A percentile compares a stretch with the other conserved stretches of the same genome.
These are phyloP conservation scores for Oryzias woworae DNA, from an alignment of 2,113 vertebrate genomes.

Conservation along the genomic window DNA sequence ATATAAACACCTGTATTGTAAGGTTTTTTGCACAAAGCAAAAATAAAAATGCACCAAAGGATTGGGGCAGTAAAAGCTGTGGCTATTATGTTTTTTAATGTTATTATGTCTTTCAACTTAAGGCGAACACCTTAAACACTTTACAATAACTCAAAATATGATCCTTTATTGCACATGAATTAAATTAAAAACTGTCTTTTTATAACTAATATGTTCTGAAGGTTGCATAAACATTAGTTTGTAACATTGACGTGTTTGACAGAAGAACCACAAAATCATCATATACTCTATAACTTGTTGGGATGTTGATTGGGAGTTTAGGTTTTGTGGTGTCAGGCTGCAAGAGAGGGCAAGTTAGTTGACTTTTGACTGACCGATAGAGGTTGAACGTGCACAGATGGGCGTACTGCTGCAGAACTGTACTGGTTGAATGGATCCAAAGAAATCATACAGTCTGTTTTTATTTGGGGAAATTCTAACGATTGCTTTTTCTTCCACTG, in stretches of 20 bases:
- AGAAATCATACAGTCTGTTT: too few relatives aligned
- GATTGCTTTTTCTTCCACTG: too few relatives aligned
- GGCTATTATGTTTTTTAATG: conserved; percentile 17
- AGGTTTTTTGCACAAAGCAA: neutral
- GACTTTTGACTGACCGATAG: conserved; percentile 62
- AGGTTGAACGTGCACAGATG: conserved; percentile 58
- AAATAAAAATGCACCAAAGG: conserved; percentile 9
- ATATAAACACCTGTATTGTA: too few relatives aligned
- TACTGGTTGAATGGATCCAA: too few relatives aligned
- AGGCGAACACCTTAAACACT: conserved; percentile 4
- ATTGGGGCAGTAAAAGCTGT: conserved; percentile 14
- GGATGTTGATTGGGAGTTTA: conserved; percentile 22
- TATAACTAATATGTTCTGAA: too few relatives aligned
- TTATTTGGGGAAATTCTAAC: too few relatives aligned
- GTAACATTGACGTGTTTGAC: neutral
- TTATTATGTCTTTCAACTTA: conserved; percentile 22
- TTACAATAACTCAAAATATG: too few relatives aligned
- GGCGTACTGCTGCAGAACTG: conserved; percentile 19
- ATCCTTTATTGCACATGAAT: too few relatives aligned
- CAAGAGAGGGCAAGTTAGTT: conserved; percentile 38
- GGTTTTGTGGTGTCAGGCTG: conserved; percentile 26
- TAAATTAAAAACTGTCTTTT: too few relatives aligned
- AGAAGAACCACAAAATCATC: conserved; percentile 17
- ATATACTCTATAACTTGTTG: neutral
- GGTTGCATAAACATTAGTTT: too few relatives aligned